Percentiles rank a stretch among this genome's conserved stretches.
These are phyloP conservation scores for Agapetus fuscipes DNA, from an alignment of 2,888 invertebrate species.

Conservation along the genomic window DNA sequence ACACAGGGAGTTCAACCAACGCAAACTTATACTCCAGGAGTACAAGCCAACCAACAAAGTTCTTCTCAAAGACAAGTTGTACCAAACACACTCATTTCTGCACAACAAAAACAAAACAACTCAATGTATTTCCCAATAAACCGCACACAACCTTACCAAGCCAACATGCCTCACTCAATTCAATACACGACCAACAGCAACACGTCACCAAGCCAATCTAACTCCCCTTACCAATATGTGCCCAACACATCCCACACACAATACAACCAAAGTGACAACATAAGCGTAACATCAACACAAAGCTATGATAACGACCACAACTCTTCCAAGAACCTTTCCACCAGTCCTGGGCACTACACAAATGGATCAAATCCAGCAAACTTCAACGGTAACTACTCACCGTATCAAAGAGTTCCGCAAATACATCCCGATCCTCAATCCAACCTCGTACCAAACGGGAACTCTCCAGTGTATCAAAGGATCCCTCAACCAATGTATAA, in stretches of 20 bases:
- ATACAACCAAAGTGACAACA: constrained; percentile 7
- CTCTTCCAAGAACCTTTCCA: constrained; percentile 10
- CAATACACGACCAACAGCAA: constrained; percentile 28
- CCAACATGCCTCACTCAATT: constrained; percentile 24
- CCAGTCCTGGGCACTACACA: constrained; percentile 7
- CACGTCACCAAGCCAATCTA: constrained; percentile 30
- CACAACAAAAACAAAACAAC: constrained; percentile 33
- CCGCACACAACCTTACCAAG: constrained; percentile 34
- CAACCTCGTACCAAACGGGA: constrained; percentile 33
- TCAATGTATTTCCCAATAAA: constrained; percentile 33
- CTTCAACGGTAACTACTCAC: constrained; percentile 31
- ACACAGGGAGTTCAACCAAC: constrained; percentile 1
- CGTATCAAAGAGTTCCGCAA: constrained; percentile 53
- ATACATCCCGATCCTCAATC: constrained; percentile 41
- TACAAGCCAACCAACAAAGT: constrained; percentile 22
- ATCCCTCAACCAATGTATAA: constrained; percentile 27
- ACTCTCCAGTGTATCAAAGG: constrained; percentile 31
- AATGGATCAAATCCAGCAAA: constrained; percentile 19
- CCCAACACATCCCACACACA: constrained; percentile 27
- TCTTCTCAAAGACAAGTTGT: constrained; percentile 32
- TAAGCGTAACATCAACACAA: constrained; percentile 4
- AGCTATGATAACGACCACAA: constrained; percentile 12
- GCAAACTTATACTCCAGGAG: constrained; percentile 4
- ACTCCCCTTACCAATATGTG: constrained; percentile 40
- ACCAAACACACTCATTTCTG: no score